Conservation (phyloP, 2,113 vertebrate genomes). For the Tenrec ecaudatus region DNA sequence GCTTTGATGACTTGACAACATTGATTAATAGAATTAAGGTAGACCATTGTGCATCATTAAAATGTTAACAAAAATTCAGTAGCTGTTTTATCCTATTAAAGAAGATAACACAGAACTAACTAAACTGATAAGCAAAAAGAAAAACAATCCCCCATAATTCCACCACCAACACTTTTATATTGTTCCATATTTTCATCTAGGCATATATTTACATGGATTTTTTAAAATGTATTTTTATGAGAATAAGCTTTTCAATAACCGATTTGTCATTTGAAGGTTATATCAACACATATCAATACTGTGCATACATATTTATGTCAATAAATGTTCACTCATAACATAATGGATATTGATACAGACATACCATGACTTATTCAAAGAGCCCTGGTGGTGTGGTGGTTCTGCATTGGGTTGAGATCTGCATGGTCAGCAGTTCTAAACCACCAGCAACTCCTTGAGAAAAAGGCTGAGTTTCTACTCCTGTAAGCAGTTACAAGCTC, state of each 20-base stretch:
- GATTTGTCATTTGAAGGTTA: neutral
- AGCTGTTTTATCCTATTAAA: conserved; percentile 13
- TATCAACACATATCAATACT: neutral
- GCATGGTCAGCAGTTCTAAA: no score
- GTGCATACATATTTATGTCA: neutral
- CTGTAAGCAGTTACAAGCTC: no score
- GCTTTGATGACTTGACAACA: neutral
- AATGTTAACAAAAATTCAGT: conserved; percentile 32
- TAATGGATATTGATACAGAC: neutral
- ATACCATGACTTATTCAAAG: no score
- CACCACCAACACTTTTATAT: neutral
- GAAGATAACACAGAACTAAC: neutral
- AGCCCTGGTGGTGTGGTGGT: no score
- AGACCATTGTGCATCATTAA: neutral
- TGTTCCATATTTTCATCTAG: neutral
- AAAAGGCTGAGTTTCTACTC: no score
- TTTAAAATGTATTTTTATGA: neutral
- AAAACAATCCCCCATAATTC: neutral
- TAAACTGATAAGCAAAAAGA: neutral
- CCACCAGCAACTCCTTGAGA: no score
- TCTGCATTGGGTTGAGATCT: no score
- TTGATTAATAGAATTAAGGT: neutral
- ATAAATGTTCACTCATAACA: neutral
- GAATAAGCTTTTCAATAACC: neutral
- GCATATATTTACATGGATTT: neutral